These are phyloP conservation scores for Lysiphlebus fabarum DNA, from an alignment of 1,140 invertebrate species.

Conservation along the genomic window DNA sequence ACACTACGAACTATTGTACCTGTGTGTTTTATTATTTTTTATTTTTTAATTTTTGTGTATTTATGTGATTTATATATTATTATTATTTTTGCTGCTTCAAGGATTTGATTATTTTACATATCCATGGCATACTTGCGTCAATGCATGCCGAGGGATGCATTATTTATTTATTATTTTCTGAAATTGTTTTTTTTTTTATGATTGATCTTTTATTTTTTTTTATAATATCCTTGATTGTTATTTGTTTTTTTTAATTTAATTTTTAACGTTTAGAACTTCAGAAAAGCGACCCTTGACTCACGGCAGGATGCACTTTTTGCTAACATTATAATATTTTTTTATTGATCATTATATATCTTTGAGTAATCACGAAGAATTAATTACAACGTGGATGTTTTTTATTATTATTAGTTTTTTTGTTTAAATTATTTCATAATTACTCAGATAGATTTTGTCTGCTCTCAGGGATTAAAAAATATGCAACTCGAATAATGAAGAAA, in stretches of 20 bases:
- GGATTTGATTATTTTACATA: slow-evolving; percentile 47
- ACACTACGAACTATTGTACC: slow-evolving; percentile 57
- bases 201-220: slow-evolving; percentile 20
- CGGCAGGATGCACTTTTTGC: slow-evolving; percentile 43
- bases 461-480: slow-evolving; percentile 20
- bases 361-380: slow-evolving; percentile 42
- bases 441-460: slow-evolving; percentile 19
- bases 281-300: slow-evolving; percentile 45
- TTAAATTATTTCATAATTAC: slow-evolving; percentile 17
- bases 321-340: slow-evolving; percentile 21
- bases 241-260: too few relatives aligned
- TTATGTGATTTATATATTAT: slow-evolving; percentile 17
- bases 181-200: slow-evolving; percentile 23
- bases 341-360: slow-evolving; percentile 43
- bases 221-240: slow-evolving; percentile 14
- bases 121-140: slow-evolving; percentile 43
- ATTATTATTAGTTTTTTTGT: slow-evolving; percentile 31
- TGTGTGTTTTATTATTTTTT: slow-evolving; percentile 46
- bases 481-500: neutral
- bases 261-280: slow-evolving; percentile 18
- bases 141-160: slow-evolving; percentile 35
- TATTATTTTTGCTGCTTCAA: slow-evolving; percentile 17
- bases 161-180: slow-evolving; percentile 25
- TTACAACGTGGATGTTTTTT: slow-evolving; percentile 38
- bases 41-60: slow-evolving; percentile 27